phyloP scores from a whole-genome alignment of 2,797 vertebrate genomes.

The Phrynocephalus guinanensis region DNA sequence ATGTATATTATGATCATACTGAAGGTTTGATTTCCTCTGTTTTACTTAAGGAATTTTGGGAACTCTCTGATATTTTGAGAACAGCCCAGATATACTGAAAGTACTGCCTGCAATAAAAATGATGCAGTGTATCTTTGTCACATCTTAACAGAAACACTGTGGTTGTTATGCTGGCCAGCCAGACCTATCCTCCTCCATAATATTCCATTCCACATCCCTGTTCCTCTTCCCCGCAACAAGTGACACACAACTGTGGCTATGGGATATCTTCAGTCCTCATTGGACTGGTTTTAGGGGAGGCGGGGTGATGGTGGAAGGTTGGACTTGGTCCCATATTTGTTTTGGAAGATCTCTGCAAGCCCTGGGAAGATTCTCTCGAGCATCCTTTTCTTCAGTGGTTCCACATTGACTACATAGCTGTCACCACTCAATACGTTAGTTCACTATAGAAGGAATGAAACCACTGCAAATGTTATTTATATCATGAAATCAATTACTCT shows the following conservation, averaged over 20 bases:
- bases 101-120: neutral
- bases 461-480: neutral
- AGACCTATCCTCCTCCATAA: neutral
- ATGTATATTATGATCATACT: slow-evolving; percentile 40
- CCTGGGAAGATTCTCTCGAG: neutral
- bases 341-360: neutral
- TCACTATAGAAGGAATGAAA: neutral
- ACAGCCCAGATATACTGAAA: neutral
- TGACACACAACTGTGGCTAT: neutral
- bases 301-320: neutral
- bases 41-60: slow-evolving; percentile 4
- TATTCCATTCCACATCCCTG: neutral
- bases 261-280: neutral
- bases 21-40: slow-evolving; percentile 21
- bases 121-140: neutral
- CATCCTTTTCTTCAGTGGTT: neutral
- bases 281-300: neutral
- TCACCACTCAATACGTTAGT: neutral
- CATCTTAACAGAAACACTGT: neutral
- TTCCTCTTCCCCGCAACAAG: neutral
- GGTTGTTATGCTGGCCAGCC: neutral
- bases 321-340: neutral
- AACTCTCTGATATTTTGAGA: slow-evolving; percentile 26
- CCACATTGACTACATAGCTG: neutral
- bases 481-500: neutral